Evolutionary conservation across 2,888 invertebrate species (phyloP), one percentile per base, ranked within the genome.

Genomic region (Candidula unifasciata): DNA sequence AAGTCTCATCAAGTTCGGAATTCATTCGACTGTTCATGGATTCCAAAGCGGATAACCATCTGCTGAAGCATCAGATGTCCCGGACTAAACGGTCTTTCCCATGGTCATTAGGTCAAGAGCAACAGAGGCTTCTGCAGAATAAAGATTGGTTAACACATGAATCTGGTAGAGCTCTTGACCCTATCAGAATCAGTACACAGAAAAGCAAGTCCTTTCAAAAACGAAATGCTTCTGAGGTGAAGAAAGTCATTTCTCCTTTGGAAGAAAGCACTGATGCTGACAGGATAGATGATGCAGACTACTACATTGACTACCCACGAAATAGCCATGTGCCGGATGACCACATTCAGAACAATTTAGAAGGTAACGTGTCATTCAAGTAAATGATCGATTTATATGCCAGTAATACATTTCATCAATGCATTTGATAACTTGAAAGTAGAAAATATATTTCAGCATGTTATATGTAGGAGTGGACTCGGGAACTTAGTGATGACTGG

Each of bases 21-120:
- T 60, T 81, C 3, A 33, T 27, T 16, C 81, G 81, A 2, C 33
- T 81, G 30, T 81, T 81, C 37, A 35, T 35, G 16, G 73, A 60
- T 27, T 37, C 71, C 30, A 27, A 78, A 8, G 13, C 57, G 2
- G 30, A 69, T 21, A 73, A 73, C 16, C 30, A 35, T 57, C 57
- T 35, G n/a, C n/a, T 78, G 13, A 71, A 21, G 24, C 66, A 0
- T 3, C 78, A 30, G 77, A 52, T 78, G n/a, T 66, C 78, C 64
- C 21, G 78, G n/a, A n/a, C 35, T 2, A 37, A 27, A 35, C 78
- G 78, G 13, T 78, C 78, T n/a, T 64, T 30, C 64, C 33, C 78
- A 27, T 37, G 24, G 2, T 54, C 64, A 10, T 21, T 64, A n/a
- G n/a, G 78, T 24, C 66, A 35, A n/a, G 77, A 37, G 13, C 6